Percentiles rank a stretch among this genome's conserved stretches.
phyloP scores from a whole-genome alignment of 64 coral and sea anemone species.

The Dendronephthya gigantea region DNA sequence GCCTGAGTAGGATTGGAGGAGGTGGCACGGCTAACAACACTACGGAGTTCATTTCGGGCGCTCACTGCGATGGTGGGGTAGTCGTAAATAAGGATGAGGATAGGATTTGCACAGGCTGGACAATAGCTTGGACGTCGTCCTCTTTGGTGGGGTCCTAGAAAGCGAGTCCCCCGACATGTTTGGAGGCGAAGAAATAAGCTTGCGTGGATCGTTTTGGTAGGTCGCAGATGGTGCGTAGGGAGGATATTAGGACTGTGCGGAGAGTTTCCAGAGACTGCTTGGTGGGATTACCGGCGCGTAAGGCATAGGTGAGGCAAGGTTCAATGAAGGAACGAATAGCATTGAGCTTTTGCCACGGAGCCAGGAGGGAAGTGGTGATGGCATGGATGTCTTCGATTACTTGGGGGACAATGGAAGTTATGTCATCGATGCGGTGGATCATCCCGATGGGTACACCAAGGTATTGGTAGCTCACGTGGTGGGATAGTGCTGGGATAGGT shows the following conservation, averaged over 20 bases:
- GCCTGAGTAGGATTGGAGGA: no score
- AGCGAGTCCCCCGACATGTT: not conserved
- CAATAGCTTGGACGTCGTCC: not conserved
- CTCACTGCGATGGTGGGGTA: no score
- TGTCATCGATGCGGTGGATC: not conserved
- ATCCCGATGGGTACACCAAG: not conserved
- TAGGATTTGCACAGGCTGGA: not conserved
- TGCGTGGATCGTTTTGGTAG: not conserved
- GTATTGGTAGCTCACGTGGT: not conserved
- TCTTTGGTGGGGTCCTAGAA: not conserved
- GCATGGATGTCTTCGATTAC: no score
- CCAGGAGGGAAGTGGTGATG: no score
- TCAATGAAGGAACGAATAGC: no score
- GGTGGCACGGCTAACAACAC: no score
- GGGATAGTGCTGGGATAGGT: not conserved
- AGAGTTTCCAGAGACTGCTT: not conserved
- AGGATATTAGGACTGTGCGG: not conserved
- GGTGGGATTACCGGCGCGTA: not conserved
- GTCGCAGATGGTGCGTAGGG: not conserved
- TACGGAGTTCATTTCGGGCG: no score
- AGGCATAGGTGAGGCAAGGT: no score
- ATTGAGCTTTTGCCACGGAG: no score
- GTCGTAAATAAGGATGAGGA: no score
- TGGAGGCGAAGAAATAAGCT: not conserved
- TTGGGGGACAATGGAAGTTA: not conserved